A percentile compares a stretch with the other conserved stretches of the same genome.
Evolutionary conservation across 2,888 invertebrate genomes (phyloP).

Genomic region (Caenorhabditis wallacei): DNA sequence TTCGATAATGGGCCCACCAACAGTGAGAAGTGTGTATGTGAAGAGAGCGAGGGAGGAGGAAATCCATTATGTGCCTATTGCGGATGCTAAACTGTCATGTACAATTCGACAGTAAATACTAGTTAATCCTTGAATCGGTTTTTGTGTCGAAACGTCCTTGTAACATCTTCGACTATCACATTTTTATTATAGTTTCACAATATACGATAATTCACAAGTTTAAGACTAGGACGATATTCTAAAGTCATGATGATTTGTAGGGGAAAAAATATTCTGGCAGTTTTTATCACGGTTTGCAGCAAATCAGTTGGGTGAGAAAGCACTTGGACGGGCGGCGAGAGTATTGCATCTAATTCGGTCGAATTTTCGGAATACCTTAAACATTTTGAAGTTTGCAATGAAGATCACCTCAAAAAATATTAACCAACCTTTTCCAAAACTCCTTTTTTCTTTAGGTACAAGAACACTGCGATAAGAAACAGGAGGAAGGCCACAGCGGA

Average conservation of each 20-base stretch:
- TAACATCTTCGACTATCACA: slow-evolving; percentile 30
- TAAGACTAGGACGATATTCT: neutral
- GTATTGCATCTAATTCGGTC: slow-evolving; percentile 23
- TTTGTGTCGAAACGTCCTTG: slow-evolving; percentile 34
- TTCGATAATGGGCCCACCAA: slow-evolving; percentile 36
- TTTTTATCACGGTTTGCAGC: slow-evolving; percentile 1
- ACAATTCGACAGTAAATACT: slow-evolving; percentile 34
- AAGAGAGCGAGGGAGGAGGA: neutral
- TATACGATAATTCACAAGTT: slow-evolving; percentile 3
- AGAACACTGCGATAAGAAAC: neutral
- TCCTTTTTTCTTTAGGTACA: slow-evolving; percentile 27
- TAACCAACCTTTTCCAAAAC: slow-evolving; percentile 16
- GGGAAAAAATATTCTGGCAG: neutral
- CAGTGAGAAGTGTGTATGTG: slow-evolving; percentile 34
- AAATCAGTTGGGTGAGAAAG: slow-evolving; percentile 40
- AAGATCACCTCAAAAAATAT: no score
- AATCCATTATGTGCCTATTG: slow-evolving; percentile 46
- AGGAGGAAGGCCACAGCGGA: neutral
- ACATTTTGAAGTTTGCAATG: neutral
- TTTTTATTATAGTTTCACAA: slow-evolving; percentile 7
- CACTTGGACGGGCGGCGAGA: slow-evolving; percentile 18
- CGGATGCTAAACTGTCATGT: slow-evolving; percentile 45
- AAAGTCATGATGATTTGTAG: neutral
- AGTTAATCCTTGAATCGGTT: slow-evolving; percentile 40
- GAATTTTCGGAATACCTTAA: slow-evolving; percentile 24